Conservation (phyloP, 1,140 invertebrate genomes). For the Potamilus streckersoni region DNA sequence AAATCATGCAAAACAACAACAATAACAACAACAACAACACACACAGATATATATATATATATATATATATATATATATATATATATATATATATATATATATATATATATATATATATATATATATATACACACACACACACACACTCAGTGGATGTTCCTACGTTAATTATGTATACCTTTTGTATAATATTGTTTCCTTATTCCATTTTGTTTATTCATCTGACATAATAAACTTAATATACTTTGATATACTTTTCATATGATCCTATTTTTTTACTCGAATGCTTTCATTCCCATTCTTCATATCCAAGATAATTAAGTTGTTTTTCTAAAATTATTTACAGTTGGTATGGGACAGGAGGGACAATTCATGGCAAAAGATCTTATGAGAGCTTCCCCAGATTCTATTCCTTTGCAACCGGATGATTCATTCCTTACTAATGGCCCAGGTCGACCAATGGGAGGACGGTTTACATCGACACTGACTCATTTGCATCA, state of each 20-base stretch:
- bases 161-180: too few relatives aligned
- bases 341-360: conserved; percentile 21
- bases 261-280: background rate
- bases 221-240: background rate
- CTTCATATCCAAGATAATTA: background rate
- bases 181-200: background rate
- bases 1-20: too few relatives aligned
- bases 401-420: conserved; percentile 25
- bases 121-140: too few relatives aligned
- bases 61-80: too few relatives aligned
- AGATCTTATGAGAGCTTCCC: conserved; percentile 19
- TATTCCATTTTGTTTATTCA: background rate
- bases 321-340: background rate
- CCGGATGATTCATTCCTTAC: conserved; percentile 22
- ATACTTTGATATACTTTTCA: background rate
- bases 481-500: conserved; percentile 2
- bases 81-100: too few relatives aligned
- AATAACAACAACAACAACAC: too few relatives aligned
- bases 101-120: too few relatives aligned
- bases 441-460: conserved; percentile 22
- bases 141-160: too few relatives aligned
- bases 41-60: too few relatives aligned
- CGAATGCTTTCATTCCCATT: background rate
- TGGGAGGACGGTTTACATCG: conserved; percentile 22
- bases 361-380: conserved; percentile 28